Conservation (phyloP, 2,888 invertebrate species). For the Lacanobia oleracea region DNA sequence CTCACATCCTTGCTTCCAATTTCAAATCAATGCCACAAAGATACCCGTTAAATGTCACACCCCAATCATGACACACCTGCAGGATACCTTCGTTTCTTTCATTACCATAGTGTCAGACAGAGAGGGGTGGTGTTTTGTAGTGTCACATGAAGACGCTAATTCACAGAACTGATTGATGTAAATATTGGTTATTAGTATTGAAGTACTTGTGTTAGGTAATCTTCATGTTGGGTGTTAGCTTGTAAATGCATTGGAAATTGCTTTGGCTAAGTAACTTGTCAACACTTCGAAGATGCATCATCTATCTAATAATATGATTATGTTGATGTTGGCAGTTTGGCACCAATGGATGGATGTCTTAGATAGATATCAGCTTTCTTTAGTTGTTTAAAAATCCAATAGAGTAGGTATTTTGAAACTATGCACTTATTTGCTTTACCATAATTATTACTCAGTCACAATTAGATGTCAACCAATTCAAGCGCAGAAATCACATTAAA, state of each 20-base stretch:
- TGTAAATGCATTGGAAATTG: slow-evolving; percentile 34
- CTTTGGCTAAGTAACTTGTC: not conserved
- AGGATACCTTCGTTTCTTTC: slow-evolving; percentile 66
- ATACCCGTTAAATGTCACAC: slow-evolving; percentile 82
- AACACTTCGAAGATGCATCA: not conserved
- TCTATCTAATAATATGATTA: not conserved
- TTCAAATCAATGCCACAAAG: slow-evolving; percentile 66
- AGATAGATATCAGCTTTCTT: not conserved
- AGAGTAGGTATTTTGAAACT: not conserved
- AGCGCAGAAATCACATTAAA: not conserved
- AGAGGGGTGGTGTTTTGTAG: slow-evolving; percentile 61
- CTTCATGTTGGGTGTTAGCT: slow-evolving; percentile 44
- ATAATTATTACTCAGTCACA: not conserved
- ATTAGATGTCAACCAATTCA: not conserved
- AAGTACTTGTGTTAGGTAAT: slow-evolving; percentile 45
- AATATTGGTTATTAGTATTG: slow-evolving; percentile 58
- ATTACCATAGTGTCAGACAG: slow-evolving; percentile 57
- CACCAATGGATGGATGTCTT: not conserved
- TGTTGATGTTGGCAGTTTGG: not conserved
- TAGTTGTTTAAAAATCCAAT: not conserved
- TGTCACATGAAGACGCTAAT: slow-evolving; percentile 77
- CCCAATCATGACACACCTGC: slow-evolving; percentile 80
- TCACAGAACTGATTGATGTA: slow-evolving; percentile 76
- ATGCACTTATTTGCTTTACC: not conserved
- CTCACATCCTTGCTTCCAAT: slow-evolving; percentile 58